Conservation (phyloP, 2,888 invertebrate genomes). For the Leucophora obtusa region DNA sequence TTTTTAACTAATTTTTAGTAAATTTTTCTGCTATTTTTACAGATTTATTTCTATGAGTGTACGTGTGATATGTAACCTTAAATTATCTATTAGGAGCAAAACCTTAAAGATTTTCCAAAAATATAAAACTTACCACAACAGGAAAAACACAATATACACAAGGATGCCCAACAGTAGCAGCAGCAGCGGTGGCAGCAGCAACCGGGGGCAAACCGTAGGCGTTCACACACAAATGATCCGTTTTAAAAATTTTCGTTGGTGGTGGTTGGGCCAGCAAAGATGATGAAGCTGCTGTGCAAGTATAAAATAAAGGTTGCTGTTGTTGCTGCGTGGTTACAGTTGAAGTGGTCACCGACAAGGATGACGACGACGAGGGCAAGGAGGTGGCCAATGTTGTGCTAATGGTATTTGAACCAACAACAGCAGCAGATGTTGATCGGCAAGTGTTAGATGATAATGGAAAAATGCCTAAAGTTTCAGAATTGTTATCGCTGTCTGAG, state of each 20-base stretch:
- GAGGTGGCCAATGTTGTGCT: constrained; percentile 39
- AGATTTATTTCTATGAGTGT: no score
- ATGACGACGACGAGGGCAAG: constrained; percentile 46
- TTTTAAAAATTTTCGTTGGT: constrained; percentile 76
- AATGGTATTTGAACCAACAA: constrained; percentile 14
- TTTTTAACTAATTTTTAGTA: no score
- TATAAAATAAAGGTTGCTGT: constrained; percentile 69
- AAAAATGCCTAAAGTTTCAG: constrained; percentile 37
- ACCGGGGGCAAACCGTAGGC: constrained; percentile 76
- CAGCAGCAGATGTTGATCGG: background rate
- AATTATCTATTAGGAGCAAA: no score
- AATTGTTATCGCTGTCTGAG: constrained; percentile 32
- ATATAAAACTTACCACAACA: constrained; percentile 74
- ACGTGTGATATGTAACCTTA: no score
- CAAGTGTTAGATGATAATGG: constrained; percentile 16
- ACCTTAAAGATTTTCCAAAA: background rate
- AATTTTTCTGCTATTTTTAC: no score
- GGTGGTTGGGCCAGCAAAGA: constrained; percentile 76
- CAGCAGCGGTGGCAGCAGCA: constrained; percentile 74
- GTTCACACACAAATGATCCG: constrained; percentile 76
- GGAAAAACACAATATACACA: constrained; percentile 78
- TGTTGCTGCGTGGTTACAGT: constrained; percentile 55
- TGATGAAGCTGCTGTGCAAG: constrained; percentile 71
- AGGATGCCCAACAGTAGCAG: constrained; percentile 72
- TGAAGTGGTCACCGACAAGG: constrained; percentile 42